These are phyloP conservation scores for Acleris emargana DNA, from an alignment of 2,888 invertebrate genomes.

Conservation along the genomic window DNA sequence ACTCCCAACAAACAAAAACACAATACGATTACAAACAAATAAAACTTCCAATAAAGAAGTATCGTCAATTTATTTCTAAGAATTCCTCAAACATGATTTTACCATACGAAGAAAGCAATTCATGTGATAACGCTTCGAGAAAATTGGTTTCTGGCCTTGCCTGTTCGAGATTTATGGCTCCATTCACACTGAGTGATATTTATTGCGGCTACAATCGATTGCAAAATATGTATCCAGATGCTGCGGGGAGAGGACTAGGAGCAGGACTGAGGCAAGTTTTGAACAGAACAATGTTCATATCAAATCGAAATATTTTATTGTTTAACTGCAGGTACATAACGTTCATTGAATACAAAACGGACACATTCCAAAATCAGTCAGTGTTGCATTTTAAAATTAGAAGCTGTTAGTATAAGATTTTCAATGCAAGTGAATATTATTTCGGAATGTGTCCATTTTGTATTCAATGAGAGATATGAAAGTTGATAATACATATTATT, in stretches of 20 bases:
- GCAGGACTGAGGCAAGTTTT: not conserved
- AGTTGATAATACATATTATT: no score
- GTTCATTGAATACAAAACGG: no score
- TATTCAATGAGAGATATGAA: no score
- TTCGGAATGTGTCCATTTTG: no score
- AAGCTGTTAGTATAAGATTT: no score
- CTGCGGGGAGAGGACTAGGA: not conserved
- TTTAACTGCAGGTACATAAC: no score
- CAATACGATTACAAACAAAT: constrained; percentile 33
- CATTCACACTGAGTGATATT: constrained; percentile 71
- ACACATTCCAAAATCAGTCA: no score
- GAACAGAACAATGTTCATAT: no score
- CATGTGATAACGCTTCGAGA: constrained; percentile 74
- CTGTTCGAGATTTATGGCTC: constrained; percentile 73
- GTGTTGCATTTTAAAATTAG: no score
- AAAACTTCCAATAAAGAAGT: constrained; percentile 29
- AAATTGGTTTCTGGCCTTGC: constrained; percentile 78
- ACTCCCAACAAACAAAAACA: not conserved
- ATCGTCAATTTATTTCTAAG: constrained; percentile 54
- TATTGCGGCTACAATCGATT: constrained; percentile 54
- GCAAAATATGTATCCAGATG: constrained; percentile 30
- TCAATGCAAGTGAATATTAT: no score
- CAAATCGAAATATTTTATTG: no score
- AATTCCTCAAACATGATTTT: constrained; percentile 74
- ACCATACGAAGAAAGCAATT: constrained; percentile 78